A percentile compares a stretch with the other conserved stretches of the same genome.
These are phyloP conservation scores for Galemys pyrenaicus DNA, from an alignment of 2,113 vertebrate species.

Conservation along the genomic window DNA sequence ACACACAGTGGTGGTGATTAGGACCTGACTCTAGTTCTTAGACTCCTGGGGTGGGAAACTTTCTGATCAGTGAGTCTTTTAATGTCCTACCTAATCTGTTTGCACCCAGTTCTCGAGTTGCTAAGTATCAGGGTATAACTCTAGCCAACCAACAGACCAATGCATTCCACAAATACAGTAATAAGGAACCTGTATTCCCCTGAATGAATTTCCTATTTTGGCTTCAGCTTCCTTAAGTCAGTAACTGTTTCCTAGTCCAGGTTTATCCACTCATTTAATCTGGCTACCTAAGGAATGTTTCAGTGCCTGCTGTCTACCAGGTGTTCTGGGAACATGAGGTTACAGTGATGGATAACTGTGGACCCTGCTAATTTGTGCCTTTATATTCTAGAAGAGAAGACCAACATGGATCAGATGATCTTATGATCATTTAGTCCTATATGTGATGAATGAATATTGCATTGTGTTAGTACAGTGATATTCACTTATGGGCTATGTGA, in stretches of 20 bases:
- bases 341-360: neutral
- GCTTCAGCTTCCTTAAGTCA: neutral
- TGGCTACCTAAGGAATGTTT: neutral
- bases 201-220: neutral
- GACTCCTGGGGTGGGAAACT: no score
- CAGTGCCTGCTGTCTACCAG: neutral
- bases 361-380: neutral
- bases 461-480: neutral
- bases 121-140: neutral
- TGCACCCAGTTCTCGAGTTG: neutral
- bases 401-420: neutral
- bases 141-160: neutral
- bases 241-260: neutral
- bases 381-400: slow-evolving; percentile 13
- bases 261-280: neutral
- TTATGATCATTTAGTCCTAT: neutral
- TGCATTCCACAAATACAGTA: neutral
- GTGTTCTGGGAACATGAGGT: neutral
- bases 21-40: neutral
- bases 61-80: neutral
- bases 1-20: neutral
- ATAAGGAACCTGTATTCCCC: neutral
- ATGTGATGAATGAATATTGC: neutral
- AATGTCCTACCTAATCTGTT: neutral
- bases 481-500: neutral